phyloP scores from a whole-genome alignment of 1,140 invertebrate species.

The Magallana ariakensis region DNA sequence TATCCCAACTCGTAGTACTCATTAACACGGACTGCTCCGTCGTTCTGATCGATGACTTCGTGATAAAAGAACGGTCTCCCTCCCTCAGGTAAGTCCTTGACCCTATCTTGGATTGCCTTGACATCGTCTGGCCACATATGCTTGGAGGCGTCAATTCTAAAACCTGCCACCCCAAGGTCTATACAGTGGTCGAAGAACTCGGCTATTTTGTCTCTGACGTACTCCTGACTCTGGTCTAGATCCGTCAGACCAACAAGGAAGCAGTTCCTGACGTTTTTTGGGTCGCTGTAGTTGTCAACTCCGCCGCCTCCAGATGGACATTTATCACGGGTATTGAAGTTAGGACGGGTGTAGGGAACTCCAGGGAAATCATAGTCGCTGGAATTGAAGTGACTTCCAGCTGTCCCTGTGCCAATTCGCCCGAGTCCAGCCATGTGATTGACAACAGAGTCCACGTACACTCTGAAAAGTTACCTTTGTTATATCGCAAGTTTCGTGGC shows the following conservation, averaged over 20 bases:
- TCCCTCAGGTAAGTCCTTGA: conserved; percentile 76
- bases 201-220: conserved; percentile 86
- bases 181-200: conserved; percentile 84
- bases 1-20: conserved; percentile 81
- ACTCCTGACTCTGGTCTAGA: conserved; percentile 85
- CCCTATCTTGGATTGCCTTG: conserved; percentile 77
- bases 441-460: conserved; percentile 91
- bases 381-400: conserved; percentile 78
- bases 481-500: no score
- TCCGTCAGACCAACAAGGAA: conserved; percentile 87
- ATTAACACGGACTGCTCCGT: conserved; percentile 85
- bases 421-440: conserved; percentile 91
- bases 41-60: conserved; percentile 90
- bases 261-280: conserved; percentile 84
- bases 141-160: conserved; percentile 76
- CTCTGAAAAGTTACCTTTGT: conserved; percentile 77
- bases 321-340: conserved; percentile 77
- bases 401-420: conserved; percentile 73
- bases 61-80: conserved; percentile 83
- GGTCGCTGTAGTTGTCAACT: conserved; percentile 78
- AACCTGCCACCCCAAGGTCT: conserved; percentile 89
- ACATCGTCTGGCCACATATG: conserved; percentile 78
- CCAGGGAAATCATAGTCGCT: conserved; percentile 79
- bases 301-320: conserved; percentile 76
- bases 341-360: conserved; percentile 80